Evolutionary conservation across 2,797 vertebrate species (phyloP).

Genomic region (Rhinophrynus dorsalis): DNA sequence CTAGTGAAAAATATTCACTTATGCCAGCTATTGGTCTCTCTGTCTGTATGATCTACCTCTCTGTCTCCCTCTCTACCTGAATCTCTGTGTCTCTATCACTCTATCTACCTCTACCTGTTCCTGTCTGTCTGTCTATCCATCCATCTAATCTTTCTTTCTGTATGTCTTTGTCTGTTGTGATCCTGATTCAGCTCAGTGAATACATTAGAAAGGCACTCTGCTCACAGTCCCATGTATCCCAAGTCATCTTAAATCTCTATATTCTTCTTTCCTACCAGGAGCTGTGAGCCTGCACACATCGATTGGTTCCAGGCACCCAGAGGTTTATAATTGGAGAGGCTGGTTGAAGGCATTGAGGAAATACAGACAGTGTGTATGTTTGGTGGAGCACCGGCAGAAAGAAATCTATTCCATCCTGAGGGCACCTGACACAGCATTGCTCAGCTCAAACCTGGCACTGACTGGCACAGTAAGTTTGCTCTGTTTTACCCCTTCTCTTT

Average conservation of each 20-base stretch:
- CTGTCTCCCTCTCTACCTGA: too few species aligned
- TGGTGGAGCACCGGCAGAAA: neutral
- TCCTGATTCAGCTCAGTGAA: too few species aligned
- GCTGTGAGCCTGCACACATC: neutral
- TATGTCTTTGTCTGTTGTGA: too few species aligned
- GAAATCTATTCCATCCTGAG: neutral
- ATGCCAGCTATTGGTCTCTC: too few species aligned
- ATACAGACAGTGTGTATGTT: neutral
- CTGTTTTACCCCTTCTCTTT: neutral
- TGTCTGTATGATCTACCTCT: too few species aligned
- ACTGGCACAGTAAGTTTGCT: constrained; percentile 13
- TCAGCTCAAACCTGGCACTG: neutral
- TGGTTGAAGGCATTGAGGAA: constrained; percentile 9
- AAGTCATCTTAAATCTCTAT: neutral
- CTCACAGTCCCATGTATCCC: too few species aligned
- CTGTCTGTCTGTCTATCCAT: too few species aligned
- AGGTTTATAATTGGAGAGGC: constrained; percentile 26
- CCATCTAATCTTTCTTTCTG: too few species aligned
- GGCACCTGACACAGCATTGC: constrained; percentile 5
- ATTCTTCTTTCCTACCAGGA: neutral
- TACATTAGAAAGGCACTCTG: too few species aligned
- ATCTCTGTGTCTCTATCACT: too few species aligned
- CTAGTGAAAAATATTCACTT: too few species aligned
- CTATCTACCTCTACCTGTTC: too few species aligned
- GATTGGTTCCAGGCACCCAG: neutral